These are phyloP conservation scores for Heliornis fulica DNA, from an alignment of 2,113 vertebrate genomes.

Conservation along the genomic window DNA sequence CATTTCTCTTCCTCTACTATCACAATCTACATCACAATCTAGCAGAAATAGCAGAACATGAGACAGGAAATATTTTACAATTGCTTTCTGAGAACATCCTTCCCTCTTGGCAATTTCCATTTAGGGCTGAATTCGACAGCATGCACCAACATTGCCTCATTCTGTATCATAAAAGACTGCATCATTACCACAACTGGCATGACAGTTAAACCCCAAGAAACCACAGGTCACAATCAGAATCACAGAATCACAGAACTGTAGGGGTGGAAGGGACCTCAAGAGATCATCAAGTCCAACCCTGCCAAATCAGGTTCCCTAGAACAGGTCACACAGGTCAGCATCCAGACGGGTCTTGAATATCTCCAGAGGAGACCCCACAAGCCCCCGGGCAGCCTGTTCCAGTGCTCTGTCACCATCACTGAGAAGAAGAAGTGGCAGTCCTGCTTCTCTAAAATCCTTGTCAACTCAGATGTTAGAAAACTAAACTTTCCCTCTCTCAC, in stretches of 20 bases:
- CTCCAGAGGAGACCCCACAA: too few relatives aligned
- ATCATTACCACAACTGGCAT: background rate
- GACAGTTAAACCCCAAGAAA: background rate
- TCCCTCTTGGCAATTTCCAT: background rate
- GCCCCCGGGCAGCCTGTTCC: too few relatives aligned
- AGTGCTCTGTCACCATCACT: too few relatives aligned
- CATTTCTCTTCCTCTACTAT: background rate
- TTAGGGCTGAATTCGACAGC: background rate
- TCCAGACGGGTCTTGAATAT: too few relatives aligned
- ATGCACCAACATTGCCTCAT: background rate
- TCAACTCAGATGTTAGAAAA: background rate
- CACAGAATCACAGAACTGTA: too few relatives aligned
- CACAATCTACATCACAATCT: background rate
- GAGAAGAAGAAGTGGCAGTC: background rate
- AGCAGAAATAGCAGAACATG: background rate
- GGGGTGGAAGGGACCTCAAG: too few relatives aligned
- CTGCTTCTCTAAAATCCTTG: background rate
- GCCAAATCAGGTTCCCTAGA: too few relatives aligned
- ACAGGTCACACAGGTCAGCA: too few relatives aligned
- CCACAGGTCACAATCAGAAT: background rate
- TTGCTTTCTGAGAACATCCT: background rate
- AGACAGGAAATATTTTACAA: background rate
- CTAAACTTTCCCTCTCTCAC: background rate
- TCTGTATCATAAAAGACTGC: background rate
- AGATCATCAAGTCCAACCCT: too few relatives aligned